Percentiles rank a stretch among this genome's conserved stretches.
Conservation (phyloP, 2,797 vertebrate species). For the Spinibarbus caldwelli region DNA sequence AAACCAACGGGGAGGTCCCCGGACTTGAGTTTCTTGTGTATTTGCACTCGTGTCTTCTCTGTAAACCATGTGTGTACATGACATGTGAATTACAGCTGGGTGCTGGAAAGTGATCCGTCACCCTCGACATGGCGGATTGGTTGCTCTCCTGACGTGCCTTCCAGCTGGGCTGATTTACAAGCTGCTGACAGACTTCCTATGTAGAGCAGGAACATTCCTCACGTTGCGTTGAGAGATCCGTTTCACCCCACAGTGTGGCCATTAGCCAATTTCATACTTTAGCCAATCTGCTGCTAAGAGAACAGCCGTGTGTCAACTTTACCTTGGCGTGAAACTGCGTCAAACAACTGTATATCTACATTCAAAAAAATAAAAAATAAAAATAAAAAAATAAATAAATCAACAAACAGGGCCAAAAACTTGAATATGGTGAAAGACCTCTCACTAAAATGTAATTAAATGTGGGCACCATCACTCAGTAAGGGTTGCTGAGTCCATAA, state of each 20-base stretch:
- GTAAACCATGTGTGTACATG: constrained; percentile 57
- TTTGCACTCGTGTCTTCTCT: constrained; percentile 44
- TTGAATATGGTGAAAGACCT: background rate
- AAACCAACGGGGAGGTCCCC: constrained; percentile 50
- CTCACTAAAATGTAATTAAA: constrained; percentile 22
- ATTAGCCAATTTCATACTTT: constrained; percentile 9
- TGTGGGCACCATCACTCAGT: constrained; percentile 16
- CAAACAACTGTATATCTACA: constrained; percentile 8
- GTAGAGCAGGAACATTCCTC: constrained; percentile 57
- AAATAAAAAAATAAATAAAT: too few species aligned
- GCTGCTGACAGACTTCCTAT: constrained; percentile 61
- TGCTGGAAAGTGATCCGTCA: constrained; percentile 74
- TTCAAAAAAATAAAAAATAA: constrained; percentile 32
- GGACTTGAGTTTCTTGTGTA: constrained; percentile 51
- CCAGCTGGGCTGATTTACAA: constrained; percentile 66
- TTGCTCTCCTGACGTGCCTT: constrained; percentile 69
- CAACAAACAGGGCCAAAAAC: background rate
- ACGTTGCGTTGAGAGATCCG: constrained; percentile 55
- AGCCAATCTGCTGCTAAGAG: constrained; percentile 8
- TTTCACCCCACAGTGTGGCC: constrained; percentile 45
- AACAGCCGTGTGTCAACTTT: constrained; percentile 20
- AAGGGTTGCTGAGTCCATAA: constrained; percentile 19
- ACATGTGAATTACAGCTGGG: constrained; percentile 66
- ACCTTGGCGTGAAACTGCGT: constrained; percentile 13
- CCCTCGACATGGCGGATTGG: constrained; percentile 67